Base-by-base conservation (phyloP, 64 coral and sea anemone genomes). In the Stichodactyla mertensii region DNA sequence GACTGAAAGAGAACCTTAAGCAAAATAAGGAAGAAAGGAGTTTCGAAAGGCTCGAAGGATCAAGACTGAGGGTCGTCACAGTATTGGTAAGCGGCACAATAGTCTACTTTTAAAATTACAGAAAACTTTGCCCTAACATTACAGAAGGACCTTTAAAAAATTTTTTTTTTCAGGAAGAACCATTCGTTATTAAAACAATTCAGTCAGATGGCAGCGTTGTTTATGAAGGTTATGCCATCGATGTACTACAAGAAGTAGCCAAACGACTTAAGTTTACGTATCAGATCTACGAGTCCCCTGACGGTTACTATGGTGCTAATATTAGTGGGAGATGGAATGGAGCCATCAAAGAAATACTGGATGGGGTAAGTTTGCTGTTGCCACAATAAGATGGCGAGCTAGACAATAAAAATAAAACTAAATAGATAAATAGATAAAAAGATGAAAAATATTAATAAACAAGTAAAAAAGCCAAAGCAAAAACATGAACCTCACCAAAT, bases 201-300 rank as follows among this genome's bases (percentile, higher is more conserved):
- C 54, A 57, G 0, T 36, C 89, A 79, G 81, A 82, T n/a, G 88
- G 92, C 6, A 16, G 16, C 8, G 5, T 79, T 11, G 11, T 77
- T 2, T 90, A 90, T 79, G 64, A 87, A 84, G 92, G 92, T 10
- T 94, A 87, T 27, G 89, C 66, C 57, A 85, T 94, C 6, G 85
- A 87, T 14, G 56, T 94, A 11, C 69, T 94, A 6, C 15, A 94
- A 26, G 82, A 90, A 57, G 59, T 94, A 6, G 85, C 92, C 0
- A 77, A 55, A 36, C 45, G 24, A 28, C 92, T 87, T 22, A 86
- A 87, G 19, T 94, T 94, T 36, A 94, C 88, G 1, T 94, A 90
- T 52, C 66, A 90, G 51, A 90, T 90, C 27, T 90, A 90, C 26
- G 62, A 86, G 9, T 84, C 78, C 7, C 88, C 92, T 9, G 88